phyloP scores from a whole-genome alignment of 2,113 vertebrate genomes.

The Nibea coibor region DNA sequence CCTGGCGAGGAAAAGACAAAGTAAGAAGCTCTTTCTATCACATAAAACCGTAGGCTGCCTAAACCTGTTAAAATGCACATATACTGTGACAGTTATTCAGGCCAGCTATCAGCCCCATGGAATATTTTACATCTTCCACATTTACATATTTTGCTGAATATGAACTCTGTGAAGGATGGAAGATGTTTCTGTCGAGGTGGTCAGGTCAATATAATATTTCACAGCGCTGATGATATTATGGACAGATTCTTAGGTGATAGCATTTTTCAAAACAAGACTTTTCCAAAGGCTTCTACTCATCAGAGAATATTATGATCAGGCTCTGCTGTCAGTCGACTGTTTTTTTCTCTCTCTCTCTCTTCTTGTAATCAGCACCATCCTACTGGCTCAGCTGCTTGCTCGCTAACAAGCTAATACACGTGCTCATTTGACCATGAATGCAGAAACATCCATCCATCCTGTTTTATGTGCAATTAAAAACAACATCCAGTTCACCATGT shows the following conservation, averaged over 20 bases:
- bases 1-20: not conserved
- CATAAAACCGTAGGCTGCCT: conserved; percentile 10
- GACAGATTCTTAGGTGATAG: not conserved
- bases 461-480: conserved; percentile 7
- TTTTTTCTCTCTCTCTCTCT: not conserved
- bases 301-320: not conserved
- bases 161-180: not conserved
- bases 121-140: not conserved
- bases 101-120: not conserved
- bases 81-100: not conserved
- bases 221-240: not conserved
- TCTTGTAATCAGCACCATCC: not conserved
- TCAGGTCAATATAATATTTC: not conserved
- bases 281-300: not conserved
- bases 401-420: conserved; percentile 10
- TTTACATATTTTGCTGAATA: conserved; percentile 26
- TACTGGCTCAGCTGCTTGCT: not conserved
- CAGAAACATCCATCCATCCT: conserved; percentile 3
- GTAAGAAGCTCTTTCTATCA: not conserved
- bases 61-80: conserved; percentile 29
- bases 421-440: conserved; percentile 13
- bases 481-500: not conserved
- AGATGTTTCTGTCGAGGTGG: not conserved
- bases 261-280: not conserved
- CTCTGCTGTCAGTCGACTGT: not conserved